Base-by-base conservation (phyloP, 2,113 vertebrate species). In the Australoheros scitulus region DNA sequence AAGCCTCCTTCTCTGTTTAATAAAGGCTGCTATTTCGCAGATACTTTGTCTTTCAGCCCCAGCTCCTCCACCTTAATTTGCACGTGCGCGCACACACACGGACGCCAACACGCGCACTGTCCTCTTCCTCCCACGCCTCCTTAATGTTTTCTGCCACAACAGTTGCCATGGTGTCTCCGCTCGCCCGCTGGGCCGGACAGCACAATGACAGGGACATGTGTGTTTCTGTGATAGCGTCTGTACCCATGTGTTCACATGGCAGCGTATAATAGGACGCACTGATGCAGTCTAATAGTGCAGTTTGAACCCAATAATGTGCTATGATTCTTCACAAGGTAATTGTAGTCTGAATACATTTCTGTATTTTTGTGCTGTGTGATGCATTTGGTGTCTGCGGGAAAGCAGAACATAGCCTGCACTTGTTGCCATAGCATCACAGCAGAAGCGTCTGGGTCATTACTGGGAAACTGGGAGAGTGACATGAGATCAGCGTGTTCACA, bases 121-220 rank as follows among this genome's bases (percentile, higher is more conserved):
- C 87, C 77, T 87, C 78, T 47, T 36, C 88, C 89, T 82, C 93
- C 88, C 82, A 89, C 83, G 61, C 83, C 77, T 91, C 86, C 89
- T 87, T 81, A 77, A 77, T 90, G 82, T 88, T 89, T 90, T 92
- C 81, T 85, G 77, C 89, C 85, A 86, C 85, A 90, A 92, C 90
- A 86, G 93, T 94, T 94, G 91, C 93, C 92, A 93, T 94, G 92
- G 90, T 2, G 84, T 81, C 87, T 77, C 47, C 3, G 86, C 70
- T 81, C 18, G 11, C 81, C 91, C 80, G 90, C 86, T 90, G 90
- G 63, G 81, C 34, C 3, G 56, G 85, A 89, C 89, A 72, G 72
- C 82, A 91, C 90, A 87, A 79, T 76, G 50, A 84, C 84, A 86
- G 88, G 83, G 76, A 81, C 0, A 4, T 81, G 90, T 87, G 86